A percentile compares a stretch with the other conserved stretches of the same genome.
phyloP scores from a whole-genome alignment of 2,888 invertebrate genomes.

The Erannis defoliaria region DNA sequence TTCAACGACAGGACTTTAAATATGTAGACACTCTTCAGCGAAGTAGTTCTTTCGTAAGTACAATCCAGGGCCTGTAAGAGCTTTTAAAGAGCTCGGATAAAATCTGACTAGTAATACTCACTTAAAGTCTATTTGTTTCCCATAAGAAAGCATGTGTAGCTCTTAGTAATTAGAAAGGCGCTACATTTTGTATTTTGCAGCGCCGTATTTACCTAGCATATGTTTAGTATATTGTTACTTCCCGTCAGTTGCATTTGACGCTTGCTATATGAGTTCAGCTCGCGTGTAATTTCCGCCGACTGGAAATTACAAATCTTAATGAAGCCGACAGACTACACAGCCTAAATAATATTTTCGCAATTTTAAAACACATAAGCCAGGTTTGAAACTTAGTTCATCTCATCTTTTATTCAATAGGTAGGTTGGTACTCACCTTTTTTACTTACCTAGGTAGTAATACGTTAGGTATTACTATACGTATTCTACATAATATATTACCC shows the following conservation, averaged over 20 bases:
- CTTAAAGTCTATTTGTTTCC: conserved; percentile 1
- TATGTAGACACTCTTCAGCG: no score
- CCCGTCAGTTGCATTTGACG: conserved; percentile 48
- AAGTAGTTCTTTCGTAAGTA: not conserved
- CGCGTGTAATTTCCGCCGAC: conserved; percentile 70
- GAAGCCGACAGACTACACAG: conserved; percentile 61
- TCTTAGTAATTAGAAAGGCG: conserved; percentile 9
- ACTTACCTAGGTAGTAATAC: no score
- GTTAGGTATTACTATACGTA: no score
- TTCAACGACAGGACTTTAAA: not conserved
- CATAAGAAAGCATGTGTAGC: conserved; percentile 1
- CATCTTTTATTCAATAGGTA: not conserved
- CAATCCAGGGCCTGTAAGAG: conserved; percentile 1
- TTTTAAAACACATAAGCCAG: not conserved
- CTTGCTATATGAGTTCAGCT: conserved; percentile 56
- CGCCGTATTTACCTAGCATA: conserved; percentile 12
- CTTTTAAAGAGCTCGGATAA: not conserved
- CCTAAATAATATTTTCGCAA: not conserved
- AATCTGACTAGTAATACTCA: not conserved
- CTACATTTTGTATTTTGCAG: conserved; percentile 7
- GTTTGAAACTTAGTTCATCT: not conserved
- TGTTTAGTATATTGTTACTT: conserved; percentile 32
- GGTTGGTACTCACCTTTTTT: not conserved
- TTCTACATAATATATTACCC: no score
- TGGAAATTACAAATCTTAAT: conserved; percentile 75